phyloP scores from a whole-genome alignment of 2,113 vertebrate genomes.

The Macrotus californicus region DNA sequence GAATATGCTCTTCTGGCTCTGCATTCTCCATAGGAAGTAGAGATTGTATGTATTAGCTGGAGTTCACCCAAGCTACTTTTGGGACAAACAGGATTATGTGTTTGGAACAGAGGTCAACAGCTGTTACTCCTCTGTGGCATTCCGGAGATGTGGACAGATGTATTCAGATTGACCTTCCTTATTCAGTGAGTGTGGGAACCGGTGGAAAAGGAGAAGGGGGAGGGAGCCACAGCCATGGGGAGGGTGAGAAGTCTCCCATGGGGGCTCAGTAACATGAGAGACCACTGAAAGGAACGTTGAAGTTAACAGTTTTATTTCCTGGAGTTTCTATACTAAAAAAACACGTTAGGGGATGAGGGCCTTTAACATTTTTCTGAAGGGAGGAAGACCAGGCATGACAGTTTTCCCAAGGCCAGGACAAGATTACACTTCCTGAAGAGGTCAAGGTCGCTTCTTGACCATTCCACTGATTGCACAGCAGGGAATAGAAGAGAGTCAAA shows the following conservation, averaged over 20 bases:
- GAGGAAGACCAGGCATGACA: slow-evolving; percentile 23
- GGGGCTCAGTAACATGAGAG: slow-evolving; percentile 37
- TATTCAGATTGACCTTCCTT: slow-evolving; percentile 61
- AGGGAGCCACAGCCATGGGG: not conserved
- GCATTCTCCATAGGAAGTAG: not conserved
- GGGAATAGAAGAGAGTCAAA: slow-evolving; percentile 37
- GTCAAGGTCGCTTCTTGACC: slow-evolving; percentile 37
- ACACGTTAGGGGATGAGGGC: not conserved
- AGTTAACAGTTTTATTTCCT: slow-evolving; percentile 49
- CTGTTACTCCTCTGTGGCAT: slow-evolving; percentile 67
- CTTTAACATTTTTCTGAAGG: slow-evolving; percentile 19
- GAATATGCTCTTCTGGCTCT: not conserved
- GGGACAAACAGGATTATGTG: slow-evolving; percentile 67
- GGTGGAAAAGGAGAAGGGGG: not conserved
- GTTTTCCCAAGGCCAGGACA: slow-evolving; percentile 54
- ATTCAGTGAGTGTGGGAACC: slow-evolving; percentile 68
- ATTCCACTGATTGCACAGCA: not conserved
- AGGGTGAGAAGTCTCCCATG: slow-evolving; percentile 22
- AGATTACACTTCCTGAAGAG: slow-evolving; percentile 38
- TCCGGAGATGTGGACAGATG: slow-evolving; percentile 69
- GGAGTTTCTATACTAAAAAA: slow-evolving; percentile 18
- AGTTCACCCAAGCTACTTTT: slow-evolving; percentile 51
- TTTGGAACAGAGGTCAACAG: slow-evolving; percentile 67
- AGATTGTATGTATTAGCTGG: slow-evolving; percentile 47
- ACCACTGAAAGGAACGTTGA: not conserved